Base-by-base conservation (phyloP, 2,888 invertebrate genomes). In the Leucophora obtusa region DNA sequence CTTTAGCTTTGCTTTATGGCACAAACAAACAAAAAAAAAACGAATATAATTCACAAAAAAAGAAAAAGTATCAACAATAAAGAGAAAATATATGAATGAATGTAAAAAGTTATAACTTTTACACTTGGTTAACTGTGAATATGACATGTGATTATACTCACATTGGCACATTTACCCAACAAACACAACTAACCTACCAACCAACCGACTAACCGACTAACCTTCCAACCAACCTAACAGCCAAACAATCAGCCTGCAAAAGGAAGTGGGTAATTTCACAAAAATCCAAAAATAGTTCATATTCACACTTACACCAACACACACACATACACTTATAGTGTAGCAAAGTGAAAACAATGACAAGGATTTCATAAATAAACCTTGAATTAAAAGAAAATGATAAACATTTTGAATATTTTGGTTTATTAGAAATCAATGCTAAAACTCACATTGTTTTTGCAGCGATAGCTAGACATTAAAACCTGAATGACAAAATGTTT, bases 41-140 rank as follows among this genome's bases (percentile, higher is more conserved):
- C 21, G 4, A 21, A 21, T 3, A 21, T 21, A 21, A 21, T 21
- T 21, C 21, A 21, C 21, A 21, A 38, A 58, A 56, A 2, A 21
- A n/a, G n/a, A n/a, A 21, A 60, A 60, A 62, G 28, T 28, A 10
- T 15, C n/a, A 53, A 15, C 17, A 4, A 59, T 59, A 54, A 50
- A 53, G 14, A 56, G 56, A 28, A n/a, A 54, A 35, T 35, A 69
- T 15, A 66, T 11, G 21, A 33, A 51, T 21, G 33, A 47, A 72
- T 59, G 17, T 60, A 66, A 81, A 21, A 76, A 81, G 54, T 70
- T 77, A 76, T 77, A 72, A 73, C 59, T 81, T 77, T 81, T 81
- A 56, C 69, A 81, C 76, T 80, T 82, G 74, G 74, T 62, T 68
- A 71, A 74, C 66, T 69, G 35, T 65, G 51, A 69, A 50, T 72